phyloP scores from a whole-genome alignment of 1,140 invertebrate species.

The Drosophila sechellia region DNA sequence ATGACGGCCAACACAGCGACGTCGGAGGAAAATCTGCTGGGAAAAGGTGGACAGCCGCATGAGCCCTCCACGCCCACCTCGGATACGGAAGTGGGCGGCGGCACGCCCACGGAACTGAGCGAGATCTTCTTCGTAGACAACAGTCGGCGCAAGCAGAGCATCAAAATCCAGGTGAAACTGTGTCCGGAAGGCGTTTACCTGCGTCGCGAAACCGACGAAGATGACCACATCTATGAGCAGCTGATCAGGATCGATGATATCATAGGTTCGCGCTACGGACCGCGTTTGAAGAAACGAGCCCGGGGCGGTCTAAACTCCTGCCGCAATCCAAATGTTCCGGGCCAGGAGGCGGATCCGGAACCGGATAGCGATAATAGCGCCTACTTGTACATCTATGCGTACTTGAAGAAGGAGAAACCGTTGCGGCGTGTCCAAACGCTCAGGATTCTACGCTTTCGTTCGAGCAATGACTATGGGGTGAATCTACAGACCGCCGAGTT shows the following conservation, averaged over 20 bases:
- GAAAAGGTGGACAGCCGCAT: neutral
- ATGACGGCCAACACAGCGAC: slow-evolving; percentile 28
- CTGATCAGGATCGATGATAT: slow-evolving; percentile 90
- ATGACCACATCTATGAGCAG: slow-evolving; percentile 88
- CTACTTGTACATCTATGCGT: slow-evolving; percentile 94
- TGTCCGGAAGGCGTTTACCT: slow-evolving; percentile 90
- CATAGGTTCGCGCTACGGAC: slow-evolving; percentile 91
- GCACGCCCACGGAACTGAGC: slow-evolving; percentile 85
- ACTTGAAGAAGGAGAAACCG: slow-evolving; percentile 89
- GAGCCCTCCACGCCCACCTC: slow-evolving; percentile 11
- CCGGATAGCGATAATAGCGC: slow-evolving; percentile 87
- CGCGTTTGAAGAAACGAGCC: slow-evolving; percentile 89
- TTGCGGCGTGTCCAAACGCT: slow-evolving; percentile 90
- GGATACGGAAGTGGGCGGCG: neutral
- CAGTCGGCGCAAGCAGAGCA: slow-evolving; percentile 88
- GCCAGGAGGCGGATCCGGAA: slow-evolving; percentile 15
- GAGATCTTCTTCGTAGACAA: slow-evolving; percentile 94
- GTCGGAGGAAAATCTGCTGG: slow-evolving; percentile 19
- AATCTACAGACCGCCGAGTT: slow-evolving; percentile 92
- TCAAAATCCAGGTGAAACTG: slow-evolving; percentile 90
- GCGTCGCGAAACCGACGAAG: slow-evolving; percentile 87
- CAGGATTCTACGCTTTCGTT: slow-evolving; percentile 91
- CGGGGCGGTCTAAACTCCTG: slow-evolving; percentile 85
- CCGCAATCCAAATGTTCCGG: slow-evolving; percentile 79
- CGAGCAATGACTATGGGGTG: slow-evolving; percentile 91